Conservation (phyloP, 2,888 invertebrate species). For the Hyles lineata region DNA sequence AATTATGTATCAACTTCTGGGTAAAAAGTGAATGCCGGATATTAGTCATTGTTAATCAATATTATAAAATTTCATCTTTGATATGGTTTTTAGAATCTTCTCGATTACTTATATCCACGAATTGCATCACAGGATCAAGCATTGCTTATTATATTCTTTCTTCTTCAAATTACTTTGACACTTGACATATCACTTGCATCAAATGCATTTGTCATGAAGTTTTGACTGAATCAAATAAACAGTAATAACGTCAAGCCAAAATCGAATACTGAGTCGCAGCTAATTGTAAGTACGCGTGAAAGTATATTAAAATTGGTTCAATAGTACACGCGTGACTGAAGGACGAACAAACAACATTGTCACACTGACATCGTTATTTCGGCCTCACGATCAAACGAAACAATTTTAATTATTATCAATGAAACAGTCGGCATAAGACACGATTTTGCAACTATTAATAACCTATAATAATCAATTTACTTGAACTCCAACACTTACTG, state of each 20-base stretch:
- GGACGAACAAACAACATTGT: slow-evolving; percentile 21
- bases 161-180: neutral
- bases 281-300: neutral
- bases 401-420: slow-evolving; percentile 10
- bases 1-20: neutral
- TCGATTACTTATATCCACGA: neutral
- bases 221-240: no score
- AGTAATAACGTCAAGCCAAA: neutral
- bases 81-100: neutral
- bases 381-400: neutral
- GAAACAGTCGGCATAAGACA: neutral
- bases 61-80: neutral
- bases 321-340: slow-evolving; percentile 22
- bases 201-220: no score
- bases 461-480: neutral
- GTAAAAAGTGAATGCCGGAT: neutral
- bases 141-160: neutral
- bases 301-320: slow-evolving; percentile 21
- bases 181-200: neutral
- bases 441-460: neutral
- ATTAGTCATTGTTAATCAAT: neutral
- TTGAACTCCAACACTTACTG: no score
- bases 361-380: slow-evolving; percentile 14
- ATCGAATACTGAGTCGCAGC: neutral
- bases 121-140: neutral